Evolutionary conservation across 1,140 invertebrate genomes (phyloP), one percentile per base, ranked within the genome.

Genomic region (Eurosta solidaginis): DNA sequence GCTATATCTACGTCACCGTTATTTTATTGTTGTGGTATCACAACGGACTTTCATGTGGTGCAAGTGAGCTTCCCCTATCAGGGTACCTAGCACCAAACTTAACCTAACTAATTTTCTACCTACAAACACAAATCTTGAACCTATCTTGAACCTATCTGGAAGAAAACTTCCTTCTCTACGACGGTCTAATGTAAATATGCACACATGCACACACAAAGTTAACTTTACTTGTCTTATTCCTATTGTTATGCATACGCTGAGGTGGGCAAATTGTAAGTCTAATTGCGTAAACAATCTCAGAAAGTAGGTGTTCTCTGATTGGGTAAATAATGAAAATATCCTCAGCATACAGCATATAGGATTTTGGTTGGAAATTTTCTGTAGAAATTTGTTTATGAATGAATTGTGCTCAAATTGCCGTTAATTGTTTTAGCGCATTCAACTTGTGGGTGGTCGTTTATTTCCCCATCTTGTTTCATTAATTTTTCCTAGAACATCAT

Each of bases 261-360:
- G 59, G 59, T 68, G 44, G 73, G 73, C 27, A 45, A 74, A 74
- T 74, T 74, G 27, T 47, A 76, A 52, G 75, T 76, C 75, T 52
- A 76, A 76, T 52, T 76, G 50, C 22, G 27, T 76, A 76, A 54
- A 54, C 75, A 76, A 40, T 76, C n/a, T 52, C n/a, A 17, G 20
- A 22, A 76, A 76, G 75, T 76, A 76, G 75, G 75, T 76, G 75
- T 54, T 76, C 33, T 52, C 74, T 68, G 59, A 68, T 76, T 76
- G 75, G 45, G 17, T 76, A 54, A 54, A 76, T 76, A 76, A 75
- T 40, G 22, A 59, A 59, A 10, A 59, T 59, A 10, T 10, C 20
- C 20, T 59, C 6, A 20, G 9, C 17, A n/a, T 20, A n/a, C 20
- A 59, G 7, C 6, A 10, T 7, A 27, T 75, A 42, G 17, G 12